Evolutionary conservation across 2,113 vertebrate species (phyloP).

Genomic region (Cygnus atratus): DNA sequence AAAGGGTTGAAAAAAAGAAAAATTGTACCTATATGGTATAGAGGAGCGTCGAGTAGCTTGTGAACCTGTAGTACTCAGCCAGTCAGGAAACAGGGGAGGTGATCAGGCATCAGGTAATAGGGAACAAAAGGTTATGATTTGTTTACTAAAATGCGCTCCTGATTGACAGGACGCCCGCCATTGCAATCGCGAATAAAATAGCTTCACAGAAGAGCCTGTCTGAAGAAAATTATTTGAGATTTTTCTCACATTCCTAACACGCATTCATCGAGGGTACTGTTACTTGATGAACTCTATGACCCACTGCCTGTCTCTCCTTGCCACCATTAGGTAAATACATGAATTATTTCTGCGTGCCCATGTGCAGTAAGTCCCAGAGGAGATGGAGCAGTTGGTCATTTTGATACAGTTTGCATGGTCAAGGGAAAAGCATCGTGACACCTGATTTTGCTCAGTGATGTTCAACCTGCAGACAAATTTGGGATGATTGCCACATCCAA

Average conservation of each 20-base stretch:
- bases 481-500: neutral
- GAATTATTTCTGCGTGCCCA: neutral
- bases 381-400: neutral
- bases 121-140: too few relatives aligned
- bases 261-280: neutral
- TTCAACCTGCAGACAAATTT: fast-evolving
- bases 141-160: too few relatives aligned
- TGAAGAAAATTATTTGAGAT: too few relatives aligned
- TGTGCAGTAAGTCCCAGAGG: neutral
- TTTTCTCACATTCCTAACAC: neutral
- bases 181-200: too few relatives aligned
- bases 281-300: fast-evolving
- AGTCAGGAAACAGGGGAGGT: too few relatives aligned
- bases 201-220: too few relatives aligned
- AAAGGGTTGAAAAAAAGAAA: too few relatives aligned
- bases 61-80: too few relatives aligned
- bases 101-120: too few relatives aligned
- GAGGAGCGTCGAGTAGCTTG: too few relatives aligned
- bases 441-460: fast-evolving
- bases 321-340: neutral
- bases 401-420: neutral
- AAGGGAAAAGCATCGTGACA: neutral
- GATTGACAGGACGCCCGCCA: too few relatives aligned
- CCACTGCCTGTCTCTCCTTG: neutral
- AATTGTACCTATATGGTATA: too few relatives aligned